Evolutionary conservation across 1,140 invertebrate species (phyloP).

Genomic region (Drosophila triauraria): DNA sequence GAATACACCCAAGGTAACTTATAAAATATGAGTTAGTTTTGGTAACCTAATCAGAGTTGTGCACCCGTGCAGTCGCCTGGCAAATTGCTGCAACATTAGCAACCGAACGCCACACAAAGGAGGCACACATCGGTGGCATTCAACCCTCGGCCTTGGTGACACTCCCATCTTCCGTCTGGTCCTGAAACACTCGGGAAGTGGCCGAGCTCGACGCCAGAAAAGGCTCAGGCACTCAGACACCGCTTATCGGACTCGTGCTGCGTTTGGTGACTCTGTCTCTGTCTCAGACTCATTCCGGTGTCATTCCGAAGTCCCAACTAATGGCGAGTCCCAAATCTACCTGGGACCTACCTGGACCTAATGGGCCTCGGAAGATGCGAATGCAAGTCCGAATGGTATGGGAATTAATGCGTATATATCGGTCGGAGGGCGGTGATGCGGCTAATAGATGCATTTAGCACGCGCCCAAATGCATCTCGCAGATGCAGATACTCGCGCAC

Average conservation of each 20-base stretch:
- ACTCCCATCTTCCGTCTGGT: constrained; percentile 15
- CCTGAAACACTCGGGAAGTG: constrained; percentile 12
- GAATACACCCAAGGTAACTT: constrained; percentile 15
- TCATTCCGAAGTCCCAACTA: constrained; percentile 14
- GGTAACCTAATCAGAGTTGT: constrained; percentile 47
- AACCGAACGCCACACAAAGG: neutral
- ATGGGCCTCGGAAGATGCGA: constrained; percentile 38
- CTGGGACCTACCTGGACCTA: constrained; percentile 50
- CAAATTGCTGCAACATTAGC: constrained; percentile 38
- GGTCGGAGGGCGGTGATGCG: neutral
- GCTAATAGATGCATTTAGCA: constrained; percentile 75
- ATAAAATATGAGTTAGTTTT: constrained; percentile 34
- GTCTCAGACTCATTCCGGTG: constrained; percentile 4
- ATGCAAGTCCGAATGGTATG: constrained; percentile 32
- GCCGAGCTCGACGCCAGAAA: constrained; percentile 31
- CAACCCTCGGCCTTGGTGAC: constrained; percentile 47
- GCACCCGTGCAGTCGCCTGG: constrained; percentile 39
- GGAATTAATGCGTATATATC: constrained; percentile 27
- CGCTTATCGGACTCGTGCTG: constrained; percentile 47
- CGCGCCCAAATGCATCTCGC: constrained; percentile 64
- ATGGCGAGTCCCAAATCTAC: constrained; percentile 36
- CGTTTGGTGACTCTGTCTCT: constrained; percentile 10
- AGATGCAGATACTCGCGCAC: constrained; percentile 51
- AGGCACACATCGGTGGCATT: constrained; percentile 15
- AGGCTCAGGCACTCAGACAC: constrained; percentile 40